phyloP scores from a whole-genome alignment of 53 echinoderm and acorn worm genomes.

The Holothuria leucospilota region DNA sequence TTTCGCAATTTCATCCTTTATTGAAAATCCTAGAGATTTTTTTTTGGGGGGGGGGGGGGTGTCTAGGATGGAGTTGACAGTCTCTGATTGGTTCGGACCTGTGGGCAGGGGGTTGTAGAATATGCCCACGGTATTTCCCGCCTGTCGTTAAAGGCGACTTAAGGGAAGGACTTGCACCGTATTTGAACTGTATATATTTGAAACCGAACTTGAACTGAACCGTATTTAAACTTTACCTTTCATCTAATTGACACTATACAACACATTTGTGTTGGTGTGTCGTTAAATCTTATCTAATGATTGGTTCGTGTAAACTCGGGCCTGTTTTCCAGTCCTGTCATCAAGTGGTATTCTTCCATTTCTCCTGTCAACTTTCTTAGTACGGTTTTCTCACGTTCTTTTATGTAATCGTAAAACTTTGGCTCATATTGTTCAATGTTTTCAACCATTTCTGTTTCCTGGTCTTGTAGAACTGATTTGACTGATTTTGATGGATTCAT shows the following conservation, averaged over 20 bases:
- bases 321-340: neutral
- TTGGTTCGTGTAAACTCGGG: neutral
- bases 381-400: neutral
- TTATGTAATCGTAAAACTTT: neutral
- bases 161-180: too few relatives aligned
- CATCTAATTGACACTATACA: too few relatives aligned
- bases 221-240: too few relatives aligned
- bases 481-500: neutral
- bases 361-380: neutral
- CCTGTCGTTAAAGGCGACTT: too few relatives aligned
- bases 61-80: neutral
- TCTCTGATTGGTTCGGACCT: too few relatives aligned
- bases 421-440: neutral
- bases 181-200: too few relatives aligned
- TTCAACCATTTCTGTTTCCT: neutral
- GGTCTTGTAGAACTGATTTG: neutral
- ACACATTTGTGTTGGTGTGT: too few relatives aligned
- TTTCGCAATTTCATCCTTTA: neutral
- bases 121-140: too few relatives aligned
- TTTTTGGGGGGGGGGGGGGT: too few relatives aligned
- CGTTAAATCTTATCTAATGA: too few relatives aligned
- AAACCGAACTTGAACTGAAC: too few relatives aligned
- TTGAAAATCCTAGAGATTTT: constrained; percentile 4
- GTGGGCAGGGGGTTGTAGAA: too few relatives aligned
- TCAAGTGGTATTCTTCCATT: neutral